phyloP scores from a whole-genome alignment of 2,888 invertebrate species.

The Leptinotarsa juncta region DNA sequence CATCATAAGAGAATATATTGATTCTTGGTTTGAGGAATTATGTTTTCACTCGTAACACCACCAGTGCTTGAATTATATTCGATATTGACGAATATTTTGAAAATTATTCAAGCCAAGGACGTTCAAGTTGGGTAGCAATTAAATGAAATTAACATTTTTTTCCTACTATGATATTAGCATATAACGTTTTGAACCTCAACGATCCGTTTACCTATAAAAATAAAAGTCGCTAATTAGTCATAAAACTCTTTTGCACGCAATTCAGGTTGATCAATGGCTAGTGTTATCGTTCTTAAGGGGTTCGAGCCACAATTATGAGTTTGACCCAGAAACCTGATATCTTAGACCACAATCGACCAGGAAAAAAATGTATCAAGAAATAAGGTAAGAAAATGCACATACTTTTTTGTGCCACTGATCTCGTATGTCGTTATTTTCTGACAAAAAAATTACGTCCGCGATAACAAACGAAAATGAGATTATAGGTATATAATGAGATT shows the following conservation, averaged over 20 bases:
- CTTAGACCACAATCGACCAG: background rate
- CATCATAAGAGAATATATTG: background rate
- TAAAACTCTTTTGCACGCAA: constrained; percentile 19
- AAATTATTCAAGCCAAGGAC: no score
- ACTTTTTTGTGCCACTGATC: no score
- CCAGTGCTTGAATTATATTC: no score
- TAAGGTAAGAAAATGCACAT: background rate
- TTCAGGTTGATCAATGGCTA: constrained; percentile 27
- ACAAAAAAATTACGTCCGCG: no score
- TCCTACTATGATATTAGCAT: background rate
- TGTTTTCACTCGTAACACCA: no score
- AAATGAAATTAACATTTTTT: background rate
- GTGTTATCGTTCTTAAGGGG: constrained; percentile 22
- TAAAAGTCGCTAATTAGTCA: background rate
- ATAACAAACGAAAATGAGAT: no score
- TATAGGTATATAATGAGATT: no score
- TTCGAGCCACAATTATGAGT: constrained; percentile 24
- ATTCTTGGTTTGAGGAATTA: no score
- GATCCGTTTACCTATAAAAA: background rate
- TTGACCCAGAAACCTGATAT: constrained; percentile 31
- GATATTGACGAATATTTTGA: no score
- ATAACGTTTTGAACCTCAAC: background rate
- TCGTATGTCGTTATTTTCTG: no score
- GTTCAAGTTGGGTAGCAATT: no score
- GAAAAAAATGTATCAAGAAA: background rate